Evolutionary conservation across 2,888 invertebrate genomes (phyloP).

Genomic region (Trissolcus japonicus): DNA sequence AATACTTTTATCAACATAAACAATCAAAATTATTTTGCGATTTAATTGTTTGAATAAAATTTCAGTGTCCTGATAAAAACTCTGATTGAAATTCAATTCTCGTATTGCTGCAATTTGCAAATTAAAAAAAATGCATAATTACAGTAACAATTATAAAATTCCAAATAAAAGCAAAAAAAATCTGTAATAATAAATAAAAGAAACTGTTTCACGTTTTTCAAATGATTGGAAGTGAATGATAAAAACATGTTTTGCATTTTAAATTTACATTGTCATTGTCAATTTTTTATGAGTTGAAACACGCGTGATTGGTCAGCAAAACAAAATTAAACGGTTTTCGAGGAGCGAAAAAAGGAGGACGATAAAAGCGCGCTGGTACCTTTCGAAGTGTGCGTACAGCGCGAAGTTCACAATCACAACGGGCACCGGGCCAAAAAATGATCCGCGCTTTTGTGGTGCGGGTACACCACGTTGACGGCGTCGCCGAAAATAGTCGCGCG

Average conservation of each 20-base stretch:
- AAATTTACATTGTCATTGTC: constrained; percentile 6
- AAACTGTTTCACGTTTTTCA: neutral
- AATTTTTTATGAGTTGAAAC: constrained; percentile 27
- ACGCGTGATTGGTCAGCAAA: constrained; percentile 34
- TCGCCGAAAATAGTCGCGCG: constrained; percentile 51
- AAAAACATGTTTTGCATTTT: neutral
- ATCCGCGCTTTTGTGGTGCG: constrained; percentile 22
- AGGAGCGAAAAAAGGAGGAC: constrained; percentile 28
- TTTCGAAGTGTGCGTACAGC: constrained; percentile 8
- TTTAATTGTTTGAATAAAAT: no score
- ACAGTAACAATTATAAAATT: no score
- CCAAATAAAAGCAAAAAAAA: no score
- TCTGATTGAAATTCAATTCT: no score
- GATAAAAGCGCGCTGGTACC: constrained; percentile 26
- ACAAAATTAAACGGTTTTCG: constrained; percentile 36
- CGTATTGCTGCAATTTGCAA: no score
- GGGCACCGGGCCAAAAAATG: constrained; percentile 47
- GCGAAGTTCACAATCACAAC: constrained; percentile 19
- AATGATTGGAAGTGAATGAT: neutral
- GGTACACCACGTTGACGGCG: constrained; percentile 34
- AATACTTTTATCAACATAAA: no score
- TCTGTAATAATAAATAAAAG: no score
- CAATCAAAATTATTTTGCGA: no score
- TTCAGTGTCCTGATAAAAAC: no score
- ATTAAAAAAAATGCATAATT: no score